Evolutionary conservation across 2,797 vertebrate genomes (phyloP), one percentile per base, ranked within the genome.

Genomic region (Urophycis tenuis): DNA sequence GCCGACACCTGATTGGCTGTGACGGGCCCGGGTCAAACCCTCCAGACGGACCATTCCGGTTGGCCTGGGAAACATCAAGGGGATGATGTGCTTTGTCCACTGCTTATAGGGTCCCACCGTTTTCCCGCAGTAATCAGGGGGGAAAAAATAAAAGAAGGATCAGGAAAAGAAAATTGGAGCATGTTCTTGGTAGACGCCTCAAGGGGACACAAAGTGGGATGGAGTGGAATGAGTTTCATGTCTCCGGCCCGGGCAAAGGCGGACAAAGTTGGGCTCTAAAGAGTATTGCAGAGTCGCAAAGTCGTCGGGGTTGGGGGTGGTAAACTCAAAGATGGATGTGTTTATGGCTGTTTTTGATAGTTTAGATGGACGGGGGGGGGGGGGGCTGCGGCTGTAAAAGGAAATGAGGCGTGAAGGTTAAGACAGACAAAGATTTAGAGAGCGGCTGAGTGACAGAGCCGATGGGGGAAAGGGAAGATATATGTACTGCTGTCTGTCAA

Each of bases 141-240:
- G 53, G 17, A 22, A 41, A 41, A 41, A 41, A 41, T 2, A 41
- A 12, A 41, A 19, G 45, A 53, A 53, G 19, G 39, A 53, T n/a
- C n/a, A n/a, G 1, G 82, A 80, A 71, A 71, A 80, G 25, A 29
- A 25, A 75, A 81, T 79, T 82, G 80, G 78, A 81, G 81, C 77
- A 75, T 76, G 81, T 88, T 86, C 82, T 82, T 25, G 76, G 78
- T 70, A 74, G 30, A 45, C 25, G 30, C 81, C 89, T 88, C 84
- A 29, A 14, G 88, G 84, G 88, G 87, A 25, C 3, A 22, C 74
- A 77, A 74, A 81, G 86, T 1, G 70, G 81, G 88, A 90, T 88
- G 86, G 86, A 81, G 45, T 41, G 72, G 82, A 90, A 91, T 86
- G 83, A 89, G 85, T 85, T 88, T 84, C n/a, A 87, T 67, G 79